Base-by-base conservation (phyloP, 2,888 invertebrate genomes). In the Caenorhabditis auriculariae region DNA sequence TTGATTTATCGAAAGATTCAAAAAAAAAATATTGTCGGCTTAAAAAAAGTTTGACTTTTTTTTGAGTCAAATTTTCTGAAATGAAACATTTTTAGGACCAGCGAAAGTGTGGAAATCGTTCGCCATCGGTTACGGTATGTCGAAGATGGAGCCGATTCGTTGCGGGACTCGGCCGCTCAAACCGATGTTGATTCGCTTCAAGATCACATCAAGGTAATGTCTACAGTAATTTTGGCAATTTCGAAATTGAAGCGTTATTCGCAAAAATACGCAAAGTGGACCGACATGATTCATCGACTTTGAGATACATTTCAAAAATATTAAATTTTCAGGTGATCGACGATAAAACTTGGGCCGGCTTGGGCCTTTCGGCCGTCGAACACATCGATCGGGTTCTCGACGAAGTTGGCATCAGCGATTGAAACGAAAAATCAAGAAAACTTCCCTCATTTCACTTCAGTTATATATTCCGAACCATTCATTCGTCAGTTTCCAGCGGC, bases 341-440 rank as follows among this genome's bases (percentile, higher is more conserved):
- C 49, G 69, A 71, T 45, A 65, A 60, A 32, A 61, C 60, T 15
- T 75, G 75, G 75, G 53, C 61, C 15, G 72, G 67, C 4, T 60
- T 71, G 15, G 74, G 72, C 15, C 53, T 73, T 4, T 68, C 70
- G 7, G 76, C 74, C 0, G 68, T 75, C 4, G 72, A 67, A 32
- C 72, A 74, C 24, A 69, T 76, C 35, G 76, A 76, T 44, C 58
- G 67, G 49, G 74, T 75, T 37, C 59, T 75, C 17, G 70, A 73
- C 38, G 72, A 69, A 49, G 53, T 69, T n/a, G 60, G 56, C 21
- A 55, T 60, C 28, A 41, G 52, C 17, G 45, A 45, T 39, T 39
- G 5, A 15, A n/a, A n/a, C n/a, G n/a, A n/a, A n/a, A n/a, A n/a
- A n/a, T n/a, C n/a, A n/a, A n/a, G n/a, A n/a, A n/a, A n/a, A n/a